Conservation (phyloP, 1,140 invertebrate species). For the Chymomyza costata region DNA sequence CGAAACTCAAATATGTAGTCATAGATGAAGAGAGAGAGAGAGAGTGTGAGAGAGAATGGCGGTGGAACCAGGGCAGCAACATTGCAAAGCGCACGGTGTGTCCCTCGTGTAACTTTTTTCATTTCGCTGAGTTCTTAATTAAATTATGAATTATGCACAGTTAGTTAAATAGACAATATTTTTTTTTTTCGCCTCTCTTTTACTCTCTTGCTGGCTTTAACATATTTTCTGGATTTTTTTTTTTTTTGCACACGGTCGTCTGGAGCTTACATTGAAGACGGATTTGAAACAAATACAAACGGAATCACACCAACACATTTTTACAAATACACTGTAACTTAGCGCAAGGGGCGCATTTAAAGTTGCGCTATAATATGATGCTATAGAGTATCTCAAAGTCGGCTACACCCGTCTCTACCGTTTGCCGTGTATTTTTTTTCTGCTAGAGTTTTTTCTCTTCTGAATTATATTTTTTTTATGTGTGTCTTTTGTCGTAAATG, state of each 20-base stretch:
- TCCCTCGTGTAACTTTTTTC: slow-evolving; percentile 45
- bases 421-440: too few relatives aligned
- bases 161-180: slow-evolving; percentile 55
- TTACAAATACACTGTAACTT: not conserved
- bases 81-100: not conserved
- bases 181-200: slow-evolving; percentile 14
- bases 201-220: too few relatives aligned
- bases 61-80: not conserved
- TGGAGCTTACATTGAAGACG: slow-evolving; percentile 40
- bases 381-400: too few relatives aligned
- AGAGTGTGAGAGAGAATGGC: slow-evolving; percentile 24
- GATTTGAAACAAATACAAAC: slow-evolving; percentile 38
- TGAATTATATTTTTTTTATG: slow-evolving; percentile 34
- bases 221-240: slow-evolving; percentile 7
- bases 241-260: slow-evolving; percentile 7
- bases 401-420: too few relatives aligned
- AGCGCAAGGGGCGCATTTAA: slow-evolving; percentile 8
- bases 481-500: slow-evolving; percentile 38
- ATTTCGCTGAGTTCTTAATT: slow-evolving; percentile 61
- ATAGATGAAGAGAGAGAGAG: slow-evolving; percentile 42
- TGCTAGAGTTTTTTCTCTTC: slow-evolving; percentile 24
- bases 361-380: not conserved
- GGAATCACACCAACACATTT: slow-evolving; percentile 15
- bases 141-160: slow-evolving; percentile 66
- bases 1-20: slow-evolving; percentile 14